These are phyloP conservation scores for Physeter macrocephalus DNA, from an alignment of 2,113 vertebrate genomes.

Conservation along the genomic window DNA sequence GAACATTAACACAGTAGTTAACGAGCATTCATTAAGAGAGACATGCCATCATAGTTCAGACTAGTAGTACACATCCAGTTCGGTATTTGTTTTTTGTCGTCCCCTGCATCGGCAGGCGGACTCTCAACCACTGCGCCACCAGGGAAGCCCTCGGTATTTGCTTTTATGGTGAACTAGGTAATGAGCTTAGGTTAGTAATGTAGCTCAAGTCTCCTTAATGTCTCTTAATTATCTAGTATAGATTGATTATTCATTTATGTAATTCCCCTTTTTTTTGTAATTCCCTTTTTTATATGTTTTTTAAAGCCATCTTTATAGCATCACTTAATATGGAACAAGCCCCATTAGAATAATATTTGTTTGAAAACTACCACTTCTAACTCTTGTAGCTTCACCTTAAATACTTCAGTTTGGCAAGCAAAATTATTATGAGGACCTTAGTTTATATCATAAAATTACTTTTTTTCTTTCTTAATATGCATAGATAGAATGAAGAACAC, in stretches of 20 bases:
- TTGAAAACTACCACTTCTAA: neutral
- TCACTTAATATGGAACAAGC: neutral
- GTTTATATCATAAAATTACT: neutral
- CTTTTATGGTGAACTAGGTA: neutral
- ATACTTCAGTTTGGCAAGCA: constrained; percentile 7
- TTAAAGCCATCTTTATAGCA: neutral
- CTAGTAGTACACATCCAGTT: neutral
- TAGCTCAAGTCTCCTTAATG: neutral
- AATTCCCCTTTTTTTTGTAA: neutral
- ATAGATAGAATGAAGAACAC: neutral
- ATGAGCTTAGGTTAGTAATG: neutral
- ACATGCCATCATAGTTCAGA: neutral
- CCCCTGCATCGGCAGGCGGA: too few relatives aligned
- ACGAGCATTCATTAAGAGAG: neutral
- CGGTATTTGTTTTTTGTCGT: neutral
- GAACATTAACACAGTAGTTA: neutral
- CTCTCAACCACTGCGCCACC: too few relatives aligned
- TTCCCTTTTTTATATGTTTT: neutral
- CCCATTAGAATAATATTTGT: neutral
- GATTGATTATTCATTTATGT: neutral
- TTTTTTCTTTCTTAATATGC: neutral
- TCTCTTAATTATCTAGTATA: neutral
- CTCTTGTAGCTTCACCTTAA: neutral
- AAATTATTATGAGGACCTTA: neutral
- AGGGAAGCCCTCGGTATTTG: neutral